Base-by-base conservation (phyloP, 2,888 invertebrate species). In the Nomada ferruginata region DNA sequence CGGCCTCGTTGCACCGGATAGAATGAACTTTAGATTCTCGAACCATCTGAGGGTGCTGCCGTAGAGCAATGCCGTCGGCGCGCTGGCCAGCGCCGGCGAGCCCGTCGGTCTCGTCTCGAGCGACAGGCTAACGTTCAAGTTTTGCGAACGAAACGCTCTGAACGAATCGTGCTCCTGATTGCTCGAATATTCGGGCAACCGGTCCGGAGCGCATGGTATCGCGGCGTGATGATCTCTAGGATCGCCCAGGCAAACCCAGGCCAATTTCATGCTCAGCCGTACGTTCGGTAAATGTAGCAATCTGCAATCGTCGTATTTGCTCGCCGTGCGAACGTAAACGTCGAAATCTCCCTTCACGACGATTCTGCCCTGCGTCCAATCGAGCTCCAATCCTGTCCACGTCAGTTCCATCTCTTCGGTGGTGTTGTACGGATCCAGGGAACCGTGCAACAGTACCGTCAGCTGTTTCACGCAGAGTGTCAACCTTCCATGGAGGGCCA, bases 351-450 rank as follows among this genome's bases (percentile, higher is more conserved):
- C 99, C 91, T 98, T 97, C 91, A 98, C 97, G 68, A 98, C 96
- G 77, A 98, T 97, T 94, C 97, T 97, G 0, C 98, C 98, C 93
- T 98, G 98, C 0, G 98, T 98, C 99, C 99, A 99, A 90, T 99
- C 98, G 92, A 99, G 96, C 50, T 97, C 97, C 4, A 99, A 96
- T 89, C 98, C 96, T 55, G 96, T 97, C 99, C 99, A 99, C 0
- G 98, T 97, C 84, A 99, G 95, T 94, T 99, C 99, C 98, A 99
- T 99, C 94, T 99, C 98, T 94, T 99, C 99, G 0, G 99, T 99
- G 5, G 98, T 98, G 93, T 99, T 99, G 94, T 99, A 99, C 0
- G 99, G 99, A 94, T 99, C 99, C 15, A 98, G 95, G 0, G 99
- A 99, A 4, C 99, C 99, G 93, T 99, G 99, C 80, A 99, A 95